A percentile compares a stretch with the other conserved stretches of the same genome.
Evolutionary conservation across 2,888 invertebrate genomes (phyloP).

Genomic region (Synergus umbraculus): DNA sequence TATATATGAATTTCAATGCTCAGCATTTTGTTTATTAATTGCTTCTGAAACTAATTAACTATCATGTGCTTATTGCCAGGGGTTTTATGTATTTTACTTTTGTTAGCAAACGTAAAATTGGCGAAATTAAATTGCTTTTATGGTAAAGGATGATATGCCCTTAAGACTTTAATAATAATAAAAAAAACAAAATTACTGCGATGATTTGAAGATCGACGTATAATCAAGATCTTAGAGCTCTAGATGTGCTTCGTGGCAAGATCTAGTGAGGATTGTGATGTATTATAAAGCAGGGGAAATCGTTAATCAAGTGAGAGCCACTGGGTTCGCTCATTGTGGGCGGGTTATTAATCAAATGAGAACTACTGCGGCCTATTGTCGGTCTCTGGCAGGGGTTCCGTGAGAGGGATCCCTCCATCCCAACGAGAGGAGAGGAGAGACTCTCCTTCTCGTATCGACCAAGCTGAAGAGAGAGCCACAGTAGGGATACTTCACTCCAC

Average conservation of each 20-base stretch:
- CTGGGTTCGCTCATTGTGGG: constrained; percentile 74
- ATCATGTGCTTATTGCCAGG: constrained; percentile 22
- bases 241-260: background rate
- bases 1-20: constrained; percentile 25
- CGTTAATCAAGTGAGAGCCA: constrained; percentile 77
- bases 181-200: background rate
- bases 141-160: too few relatives aligned
- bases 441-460: constrained; percentile 69
- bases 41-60: constrained; percentile 42
- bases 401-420: constrained; percentile 58
- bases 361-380: constrained; percentile 76
- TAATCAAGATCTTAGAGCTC: constrained; percentile 15
- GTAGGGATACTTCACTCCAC: constrained; percentile 52
- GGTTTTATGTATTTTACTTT: constrained; percentile 7
- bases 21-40: constrained; percentile 43
- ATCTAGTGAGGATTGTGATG: constrained; percentile 5
- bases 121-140: too few relatives aligned
- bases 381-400: constrained; percentile 67
- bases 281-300: constrained; percentile 54
- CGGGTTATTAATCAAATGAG: constrained; percentile 77
- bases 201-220: constrained; percentile 19
- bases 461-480: constrained; percentile 57
- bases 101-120: background rate
- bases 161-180: background rate
- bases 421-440: constrained; percentile 58